A percentile compares a stretch with the other conserved stretches of the same genome.
phyloP scores from a whole-genome alignment of 1,140 invertebrate species.

The Rhagoletis pomonella region DNA sequence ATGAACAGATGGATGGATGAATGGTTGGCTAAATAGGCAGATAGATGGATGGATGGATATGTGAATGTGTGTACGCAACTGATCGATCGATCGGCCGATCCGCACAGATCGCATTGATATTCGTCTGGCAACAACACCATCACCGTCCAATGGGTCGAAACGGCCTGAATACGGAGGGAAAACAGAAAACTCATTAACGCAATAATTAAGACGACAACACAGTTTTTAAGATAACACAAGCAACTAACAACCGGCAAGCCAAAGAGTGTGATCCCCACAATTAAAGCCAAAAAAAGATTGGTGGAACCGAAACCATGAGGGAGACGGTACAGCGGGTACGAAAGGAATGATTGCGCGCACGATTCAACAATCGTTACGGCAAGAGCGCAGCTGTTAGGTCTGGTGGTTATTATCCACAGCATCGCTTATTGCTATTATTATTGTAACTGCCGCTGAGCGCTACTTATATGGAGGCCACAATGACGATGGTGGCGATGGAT shows the following conservation, averaged over 20 bases:
- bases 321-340: not conserved
- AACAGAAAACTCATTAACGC: constrained; percentile 74
- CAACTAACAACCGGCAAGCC: constrained; percentile 60
- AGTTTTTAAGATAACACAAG: constrained; percentile 72
- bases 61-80: constrained; percentile 7
- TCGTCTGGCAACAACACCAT: not conserved
- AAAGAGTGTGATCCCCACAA: constrained; percentile 21
- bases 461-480: not conserved
- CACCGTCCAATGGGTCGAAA: not conserved
- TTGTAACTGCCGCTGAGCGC: not conserved
- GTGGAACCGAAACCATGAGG: not conserved
- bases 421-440: not conserved
- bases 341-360: not conserved
- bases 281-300: not conserved
- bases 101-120: constrained; percentile 23
- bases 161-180: constrained; percentile 51
- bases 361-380: not conserved
- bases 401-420: constrained; percentile 23
- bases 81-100: constrained; percentile 36
- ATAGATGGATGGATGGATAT: constrained; percentile 1
- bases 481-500: not conserved
- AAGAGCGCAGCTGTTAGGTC: not conserved
- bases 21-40: not conserved
- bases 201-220: constrained; percentile 74
- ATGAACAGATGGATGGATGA: constrained; percentile 24